Percentiles rank a stretch among this genome's conserved stretches.
These are phyloP conservation scores for Galeopterus variegatus DNA, from an alignment of 2,113 vertebrate species.

Conservation along the genomic window DNA sequence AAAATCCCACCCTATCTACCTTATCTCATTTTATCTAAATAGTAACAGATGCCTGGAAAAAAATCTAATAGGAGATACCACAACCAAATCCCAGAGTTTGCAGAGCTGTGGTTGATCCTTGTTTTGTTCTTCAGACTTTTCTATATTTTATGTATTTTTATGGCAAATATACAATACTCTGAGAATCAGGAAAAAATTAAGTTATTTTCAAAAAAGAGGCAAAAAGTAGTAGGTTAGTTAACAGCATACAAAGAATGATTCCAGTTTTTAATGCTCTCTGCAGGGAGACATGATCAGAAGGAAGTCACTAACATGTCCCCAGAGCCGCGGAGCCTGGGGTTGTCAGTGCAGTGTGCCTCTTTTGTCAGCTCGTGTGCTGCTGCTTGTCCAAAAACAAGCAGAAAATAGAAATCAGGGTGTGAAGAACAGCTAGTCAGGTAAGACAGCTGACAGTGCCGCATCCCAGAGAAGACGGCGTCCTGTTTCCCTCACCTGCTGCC, in stretches of 20 bases:
- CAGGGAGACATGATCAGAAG: not conserved
- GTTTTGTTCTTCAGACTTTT: not conserved
- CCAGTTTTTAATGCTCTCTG: not conserved
- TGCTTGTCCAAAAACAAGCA: no score
- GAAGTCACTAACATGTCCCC: no score
- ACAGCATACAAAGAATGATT: not conserved
- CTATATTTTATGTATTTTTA: not conserved
- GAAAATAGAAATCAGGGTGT: no score
- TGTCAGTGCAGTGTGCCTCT: no score
- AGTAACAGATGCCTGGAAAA: not conserved
- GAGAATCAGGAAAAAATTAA: not conserved
- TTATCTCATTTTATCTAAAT: not conserved
- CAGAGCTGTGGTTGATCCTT: accelerated
- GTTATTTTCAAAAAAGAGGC: not conserved
- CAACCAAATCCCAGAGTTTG: not conserved
- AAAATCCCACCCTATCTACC: not conserved
- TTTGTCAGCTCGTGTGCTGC: no score
- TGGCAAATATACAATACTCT: not conserved
- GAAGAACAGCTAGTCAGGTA: not conserved
- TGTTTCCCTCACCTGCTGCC: no score
- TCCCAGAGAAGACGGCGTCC: no score
- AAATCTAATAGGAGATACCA: no score
- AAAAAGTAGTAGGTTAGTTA: no score
- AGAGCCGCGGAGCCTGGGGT: no score
- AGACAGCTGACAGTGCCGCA: not conserved